A percentile compares a stretch with the other conserved stretches of the same genome.
These are phyloP conservation scores for Lasioglossum morio DNA, from an alignment of 2,888 invertebrate species.

Conservation along the genomic window DNA sequence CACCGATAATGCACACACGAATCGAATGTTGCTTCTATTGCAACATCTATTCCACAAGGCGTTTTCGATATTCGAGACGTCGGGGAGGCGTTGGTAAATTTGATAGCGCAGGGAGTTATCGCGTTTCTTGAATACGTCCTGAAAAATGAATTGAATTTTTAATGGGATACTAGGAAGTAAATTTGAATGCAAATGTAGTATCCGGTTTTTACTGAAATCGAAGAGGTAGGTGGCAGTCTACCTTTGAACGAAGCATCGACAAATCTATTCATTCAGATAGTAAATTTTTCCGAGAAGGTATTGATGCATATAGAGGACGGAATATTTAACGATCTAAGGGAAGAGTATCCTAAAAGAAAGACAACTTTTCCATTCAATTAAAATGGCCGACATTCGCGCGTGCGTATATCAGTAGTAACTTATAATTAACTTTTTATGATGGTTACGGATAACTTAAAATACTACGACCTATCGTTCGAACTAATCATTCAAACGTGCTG, in stretches of 20 bases:
- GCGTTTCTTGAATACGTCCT: not conserved
- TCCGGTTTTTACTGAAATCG: not conserved
- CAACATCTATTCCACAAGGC: constrained; percentile 5
- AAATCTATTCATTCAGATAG: not conserved
- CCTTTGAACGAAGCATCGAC: not conserved
- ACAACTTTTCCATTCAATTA: constrained; percentile 33
- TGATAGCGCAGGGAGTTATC: not conserved
- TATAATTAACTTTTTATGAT: not conserved
- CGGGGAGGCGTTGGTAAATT: not conserved
- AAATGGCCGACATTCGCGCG: constrained; percentile 54
- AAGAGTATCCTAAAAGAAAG: not conserved
- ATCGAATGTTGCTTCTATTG: constrained; percentile 43
- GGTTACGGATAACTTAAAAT: not conserved
- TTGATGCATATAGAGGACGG: not conserved
- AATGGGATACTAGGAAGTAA: not conserved
- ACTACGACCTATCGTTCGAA: not conserved
- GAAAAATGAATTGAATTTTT: constrained; percentile 1
- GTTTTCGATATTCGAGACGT: not conserved
- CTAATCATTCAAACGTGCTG: not conserved
- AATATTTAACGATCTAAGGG: not conserved
- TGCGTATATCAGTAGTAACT: constrained; percentile 22
- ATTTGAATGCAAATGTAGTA: not conserved
- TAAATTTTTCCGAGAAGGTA: not conserved
- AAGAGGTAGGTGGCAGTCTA: not conserved
- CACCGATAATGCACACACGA: constrained; percentile 47